Conservation (phyloP, 2,797 vertebrate genomes). For the Tarsius wallacei region DNA sequence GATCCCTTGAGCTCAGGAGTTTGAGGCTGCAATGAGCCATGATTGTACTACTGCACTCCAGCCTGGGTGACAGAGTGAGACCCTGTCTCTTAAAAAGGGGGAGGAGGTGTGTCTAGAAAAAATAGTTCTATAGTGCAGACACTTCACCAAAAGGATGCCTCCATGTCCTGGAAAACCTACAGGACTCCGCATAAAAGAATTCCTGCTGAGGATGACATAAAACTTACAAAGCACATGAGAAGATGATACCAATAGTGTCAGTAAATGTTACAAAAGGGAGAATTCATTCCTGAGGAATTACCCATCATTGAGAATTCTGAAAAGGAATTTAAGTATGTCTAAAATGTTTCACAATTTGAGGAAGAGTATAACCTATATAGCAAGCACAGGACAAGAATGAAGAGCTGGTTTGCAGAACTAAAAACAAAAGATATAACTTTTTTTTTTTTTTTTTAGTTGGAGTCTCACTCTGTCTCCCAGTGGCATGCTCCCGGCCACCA, state of each 20-base stretch:
- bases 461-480: too few species aligned
- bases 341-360: not conserved
- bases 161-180: not conserved
- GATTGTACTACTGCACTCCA: not conserved
- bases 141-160: not conserved
- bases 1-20: not conserved
- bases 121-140: not conserved
- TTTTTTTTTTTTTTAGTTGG: not conserved
- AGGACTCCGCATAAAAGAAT: not conserved
- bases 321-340: not conserved
- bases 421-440: conserved; percentile 36
- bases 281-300: not conserved
- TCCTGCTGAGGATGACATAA: not conserved
- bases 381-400: conserved; percentile 1
- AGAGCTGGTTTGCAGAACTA: not conserved
- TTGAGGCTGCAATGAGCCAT: not conserved
- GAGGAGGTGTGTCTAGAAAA: not conserved
- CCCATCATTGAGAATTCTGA: not conserved
- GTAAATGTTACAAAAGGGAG: not conserved
- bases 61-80: not conserved
- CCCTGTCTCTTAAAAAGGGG: not conserved
- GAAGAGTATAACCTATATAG: not conserved
- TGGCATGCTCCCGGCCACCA: too few species aligned
- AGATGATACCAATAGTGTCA: not conserved
- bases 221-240: not conserved